Evolutionary conservation across 1,140 invertebrate genomes (phyloP).

Genomic region (Archegozetes longisetosus): DNA sequence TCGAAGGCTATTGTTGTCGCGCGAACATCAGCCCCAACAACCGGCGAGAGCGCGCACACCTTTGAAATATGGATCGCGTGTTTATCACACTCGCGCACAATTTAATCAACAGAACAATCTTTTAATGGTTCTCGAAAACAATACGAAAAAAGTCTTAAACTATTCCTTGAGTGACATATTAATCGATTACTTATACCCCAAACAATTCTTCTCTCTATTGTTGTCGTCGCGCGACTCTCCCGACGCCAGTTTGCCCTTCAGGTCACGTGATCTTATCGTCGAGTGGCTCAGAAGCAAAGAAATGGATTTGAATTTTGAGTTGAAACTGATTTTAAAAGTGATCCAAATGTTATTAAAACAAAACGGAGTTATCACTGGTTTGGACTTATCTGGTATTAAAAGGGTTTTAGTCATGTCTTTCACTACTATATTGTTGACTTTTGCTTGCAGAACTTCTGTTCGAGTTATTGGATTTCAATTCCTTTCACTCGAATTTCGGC

Average conservation of each 20-base stretch:
- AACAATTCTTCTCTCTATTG: neutral
- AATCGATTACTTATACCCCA: constrained; percentile 1
- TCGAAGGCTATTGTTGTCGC: neutral
- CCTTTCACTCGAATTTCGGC: neutral
- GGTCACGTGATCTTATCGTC: neutral
- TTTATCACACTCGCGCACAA: neutral
- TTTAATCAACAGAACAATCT: constrained; percentile 1
- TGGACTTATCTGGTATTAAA: constrained; percentile 11
- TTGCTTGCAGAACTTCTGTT: neutral
- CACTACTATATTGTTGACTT: neutral
- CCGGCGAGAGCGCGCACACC: neutral
- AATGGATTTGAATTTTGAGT: constrained; percentile 7
- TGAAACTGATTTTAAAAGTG: constrained; percentile 14
- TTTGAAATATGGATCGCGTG: neutral
- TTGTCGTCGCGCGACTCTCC: neutral
- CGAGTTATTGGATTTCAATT: neutral
- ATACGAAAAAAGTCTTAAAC: neutral
- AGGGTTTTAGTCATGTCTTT: neutral
- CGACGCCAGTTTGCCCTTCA: neutral
- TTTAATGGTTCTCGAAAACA: neutral
- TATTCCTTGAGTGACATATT: constrained; percentile 2
- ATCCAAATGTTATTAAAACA: constrained; percentile 11
- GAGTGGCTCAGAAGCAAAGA: constrained; percentile 1
- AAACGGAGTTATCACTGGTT: constrained; percentile 13
- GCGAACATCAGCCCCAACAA: neutral